Conservation (phyloP, 1,140 invertebrate species). For the Samia ricini region DNA sequence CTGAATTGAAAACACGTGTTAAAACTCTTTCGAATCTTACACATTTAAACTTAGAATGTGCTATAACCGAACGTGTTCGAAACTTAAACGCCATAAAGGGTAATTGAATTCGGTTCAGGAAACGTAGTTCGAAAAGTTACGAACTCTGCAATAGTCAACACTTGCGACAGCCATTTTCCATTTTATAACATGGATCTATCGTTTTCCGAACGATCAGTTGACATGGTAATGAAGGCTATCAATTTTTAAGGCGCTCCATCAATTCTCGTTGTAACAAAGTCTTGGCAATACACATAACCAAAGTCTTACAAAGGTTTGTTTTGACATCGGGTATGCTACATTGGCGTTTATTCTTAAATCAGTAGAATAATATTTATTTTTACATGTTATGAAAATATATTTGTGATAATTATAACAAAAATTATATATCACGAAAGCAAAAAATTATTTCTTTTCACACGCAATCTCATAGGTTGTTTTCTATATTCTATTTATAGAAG, state of each 20-base stretch:
- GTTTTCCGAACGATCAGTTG: constrained; percentile 28
- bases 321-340: neutral
- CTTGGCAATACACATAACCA: neutral
- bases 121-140: constrained; percentile 14
- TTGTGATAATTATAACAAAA: too few relatives aligned
- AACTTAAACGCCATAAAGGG: constrained; percentile 39
- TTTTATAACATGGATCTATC: constrained; percentile 27
- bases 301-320: neutral
- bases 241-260: constrained; percentile 27
- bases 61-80: constrained; percentile 29
- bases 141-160: constrained; percentile 41
- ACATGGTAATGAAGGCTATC: constrained; percentile 28
- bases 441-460: too few relatives aligned
- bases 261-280: constrained; percentile 13
- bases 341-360: too few relatives aligned
- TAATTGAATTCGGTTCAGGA: constrained; percentile 46
- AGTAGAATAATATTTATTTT: too few relatives aligned
- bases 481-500: too few relatives aligned
- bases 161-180: constrained; percentile 31
- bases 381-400: too few relatives aligned
- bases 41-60: constrained; percentile 31
- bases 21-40: constrained; percentile 16
- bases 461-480: too few relatives aligned
- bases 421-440: too few relatives aligned
- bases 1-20: constrained; percentile 14